These are phyloP conservation scores for Hyperoplus lanceolatus DNA, from an alignment of 2,797 vertebrate species.

Conservation along the genomic window DNA sequence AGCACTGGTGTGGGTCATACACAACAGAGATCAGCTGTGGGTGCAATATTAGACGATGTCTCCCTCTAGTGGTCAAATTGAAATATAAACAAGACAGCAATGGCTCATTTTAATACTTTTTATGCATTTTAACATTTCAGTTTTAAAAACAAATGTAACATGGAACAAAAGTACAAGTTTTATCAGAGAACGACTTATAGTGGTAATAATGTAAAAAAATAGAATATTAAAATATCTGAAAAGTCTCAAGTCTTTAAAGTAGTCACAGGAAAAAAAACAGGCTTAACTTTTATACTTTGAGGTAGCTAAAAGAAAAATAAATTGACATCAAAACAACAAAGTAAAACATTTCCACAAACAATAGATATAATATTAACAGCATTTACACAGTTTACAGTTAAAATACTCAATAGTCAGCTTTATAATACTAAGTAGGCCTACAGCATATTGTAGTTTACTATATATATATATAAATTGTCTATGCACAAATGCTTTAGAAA, in stretches of 20 bases:
- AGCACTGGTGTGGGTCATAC: not conserved
- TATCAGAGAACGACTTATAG: not conserved
- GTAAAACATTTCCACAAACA: not conserved
- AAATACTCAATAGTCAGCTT: not conserved
- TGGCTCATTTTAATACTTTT: not conserved
- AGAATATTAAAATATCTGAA: not conserved
- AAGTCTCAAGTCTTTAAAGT: not conserved
- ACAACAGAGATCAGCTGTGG: not conserved
- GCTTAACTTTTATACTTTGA: not conserved
- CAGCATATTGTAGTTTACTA: not conserved
- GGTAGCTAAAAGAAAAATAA: conserved; percentile 13
- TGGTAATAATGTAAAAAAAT: not conserved
- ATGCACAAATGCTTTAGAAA: conserved; percentile 1
- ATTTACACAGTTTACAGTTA: not conserved
- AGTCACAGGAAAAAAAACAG: not conserved
- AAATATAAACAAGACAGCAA: not conserved
- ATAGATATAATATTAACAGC: not conserved
- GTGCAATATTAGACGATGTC: not conserved
- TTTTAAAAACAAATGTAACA: not conserved
- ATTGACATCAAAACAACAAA: not conserved
- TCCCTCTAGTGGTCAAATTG: conserved; percentile 28
- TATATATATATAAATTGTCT: not conserved
- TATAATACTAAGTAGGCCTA: too few relatives aligned
- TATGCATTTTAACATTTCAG: not conserved
- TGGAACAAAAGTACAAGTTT: not conserved